These are phyloP conservation scores for Otolemur crassicaudatus DNA, from an alignment of 2,797 vertebrate genomes.

Conservation along the genomic window DNA sequence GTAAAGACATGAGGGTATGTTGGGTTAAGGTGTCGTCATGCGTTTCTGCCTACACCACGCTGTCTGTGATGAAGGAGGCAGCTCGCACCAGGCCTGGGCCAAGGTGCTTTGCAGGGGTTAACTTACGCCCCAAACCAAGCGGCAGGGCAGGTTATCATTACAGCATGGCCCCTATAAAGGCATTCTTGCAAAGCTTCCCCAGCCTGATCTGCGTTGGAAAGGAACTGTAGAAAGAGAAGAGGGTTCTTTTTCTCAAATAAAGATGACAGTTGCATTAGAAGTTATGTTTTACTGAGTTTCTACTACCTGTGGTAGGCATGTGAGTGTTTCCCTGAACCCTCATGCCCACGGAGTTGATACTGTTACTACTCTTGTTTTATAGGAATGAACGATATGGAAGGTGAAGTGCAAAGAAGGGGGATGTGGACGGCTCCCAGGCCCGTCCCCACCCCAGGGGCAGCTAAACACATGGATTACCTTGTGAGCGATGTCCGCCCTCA, in stretches of 20 bases:
- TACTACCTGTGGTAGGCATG: neutral
- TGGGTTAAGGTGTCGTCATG: neutral
- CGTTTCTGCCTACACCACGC: accelerated
- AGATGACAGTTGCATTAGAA: neutral
- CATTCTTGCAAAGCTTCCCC: neutral
- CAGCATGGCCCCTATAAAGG: accelerated
- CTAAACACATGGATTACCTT: accelerated
- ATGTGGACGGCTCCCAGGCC: accelerated
- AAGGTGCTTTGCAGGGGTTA: accelerated
- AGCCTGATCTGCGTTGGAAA: neutral
- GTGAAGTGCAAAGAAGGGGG: neutral
- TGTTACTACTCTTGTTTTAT: accelerated
- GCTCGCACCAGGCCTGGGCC: neutral
- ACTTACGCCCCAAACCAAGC: neutral
- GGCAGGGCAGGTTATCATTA: accelerated
- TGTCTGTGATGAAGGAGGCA: neutral
- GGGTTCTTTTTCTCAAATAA: neutral
- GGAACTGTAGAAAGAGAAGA: neutral
- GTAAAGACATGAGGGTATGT: accelerated
- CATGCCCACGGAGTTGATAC: accelerated
- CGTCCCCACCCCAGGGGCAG: accelerated
- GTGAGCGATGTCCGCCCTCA: accelerated
- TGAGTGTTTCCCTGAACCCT: neutral
- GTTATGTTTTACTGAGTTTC: neutral
- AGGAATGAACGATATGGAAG: neutral